Evolutionary conservation across 1,140 invertebrate species (phyloP).

Genomic region (Philopotamus ludificatus): DNA sequence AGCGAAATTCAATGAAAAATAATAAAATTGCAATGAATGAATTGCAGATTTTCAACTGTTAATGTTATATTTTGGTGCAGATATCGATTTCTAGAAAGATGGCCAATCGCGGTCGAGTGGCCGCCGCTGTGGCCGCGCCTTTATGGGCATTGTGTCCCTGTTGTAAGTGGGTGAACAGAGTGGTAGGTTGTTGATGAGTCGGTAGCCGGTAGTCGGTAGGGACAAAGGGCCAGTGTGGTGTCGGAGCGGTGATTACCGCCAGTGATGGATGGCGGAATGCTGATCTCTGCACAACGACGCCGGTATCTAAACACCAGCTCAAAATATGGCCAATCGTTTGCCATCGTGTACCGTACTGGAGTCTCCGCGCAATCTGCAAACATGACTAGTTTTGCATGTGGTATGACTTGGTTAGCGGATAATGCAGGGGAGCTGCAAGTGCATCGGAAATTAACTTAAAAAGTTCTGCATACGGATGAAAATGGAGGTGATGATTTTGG

Average conservation of each 20-base stretch:
- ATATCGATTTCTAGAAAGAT: not conserved
- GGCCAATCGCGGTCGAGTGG: not conserved
- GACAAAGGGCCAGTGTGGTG: slow-evolving; percentile 21
- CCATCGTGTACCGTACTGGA: no score
- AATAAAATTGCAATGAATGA: not conserved
- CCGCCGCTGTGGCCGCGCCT: not conserved
- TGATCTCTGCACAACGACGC: no score
- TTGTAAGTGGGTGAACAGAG: slow-evolving; percentile 1
- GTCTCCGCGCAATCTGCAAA: no score
- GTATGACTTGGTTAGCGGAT: no score
- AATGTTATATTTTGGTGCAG: no score
- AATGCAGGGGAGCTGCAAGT: no score
- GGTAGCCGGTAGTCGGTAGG: slow-evolving; percentile 19
- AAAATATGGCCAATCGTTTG: no score
- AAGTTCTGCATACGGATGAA: no score
- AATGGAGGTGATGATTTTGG: no score
- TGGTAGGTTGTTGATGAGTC: not conserved
- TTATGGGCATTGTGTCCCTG: not conserved
- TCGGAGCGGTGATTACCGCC: slow-evolving; percentile 21
- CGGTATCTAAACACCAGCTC: no score
- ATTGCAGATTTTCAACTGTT: not conserved
- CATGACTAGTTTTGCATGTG: no score
- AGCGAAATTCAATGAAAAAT: not conserved
- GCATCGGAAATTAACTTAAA: no score
- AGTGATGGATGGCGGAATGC: slow-evolving; percentile 27